Percentiles rank a stretch among this genome's conserved stretches.
Conservation (phyloP, 2,888 invertebrate species). For the Reticulitermes lucifugus region DNA sequence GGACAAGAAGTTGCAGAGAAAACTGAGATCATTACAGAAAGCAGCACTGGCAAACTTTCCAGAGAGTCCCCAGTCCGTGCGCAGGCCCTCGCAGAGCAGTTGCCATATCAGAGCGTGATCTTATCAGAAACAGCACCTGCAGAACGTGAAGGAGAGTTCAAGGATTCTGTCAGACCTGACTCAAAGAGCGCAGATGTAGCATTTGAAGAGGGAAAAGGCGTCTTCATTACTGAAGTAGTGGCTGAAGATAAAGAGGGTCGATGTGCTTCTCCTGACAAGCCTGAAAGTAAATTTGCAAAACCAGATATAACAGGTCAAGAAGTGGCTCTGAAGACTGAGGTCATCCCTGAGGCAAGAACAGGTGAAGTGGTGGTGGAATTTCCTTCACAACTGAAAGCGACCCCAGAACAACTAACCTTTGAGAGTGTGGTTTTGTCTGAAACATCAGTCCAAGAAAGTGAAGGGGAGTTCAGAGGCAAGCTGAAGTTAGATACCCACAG, state of each 20-base stretch:
- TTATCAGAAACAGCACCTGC: slow-evolving; percentile 62
- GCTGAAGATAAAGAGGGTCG: slow-evolving; percentile 64
- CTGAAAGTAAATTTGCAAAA: slow-evolving; percentile 60
- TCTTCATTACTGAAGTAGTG: slow-evolving; percentile 65
- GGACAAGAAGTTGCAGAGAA: slow-evolving; percentile 68
- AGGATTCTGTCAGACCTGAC: slow-evolving; percentile 61
- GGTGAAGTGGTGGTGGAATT: slow-evolving; percentile 61
- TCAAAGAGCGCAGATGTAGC: slow-evolving; percentile 62
- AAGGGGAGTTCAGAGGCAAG: slow-evolving; percentile 60
- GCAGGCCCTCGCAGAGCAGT: slow-evolving; percentile 64
- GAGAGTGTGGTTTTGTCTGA: slow-evolving; percentile 70
- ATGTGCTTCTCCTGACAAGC: slow-evolving; percentile 59
- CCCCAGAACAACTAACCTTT: slow-evolving; percentile 63
- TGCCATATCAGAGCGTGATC: slow-evolving; percentile 68
- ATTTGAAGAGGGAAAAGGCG: slow-evolving; percentile 61
- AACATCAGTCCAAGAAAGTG: slow-evolving; percentile 60
- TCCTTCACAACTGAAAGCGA: slow-evolving; percentile 60
- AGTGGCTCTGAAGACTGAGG: slow-evolving; percentile 62
- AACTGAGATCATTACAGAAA: slow-evolving; percentile 65
- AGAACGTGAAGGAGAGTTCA: slow-evolving; percentile 63
- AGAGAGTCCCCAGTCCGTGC: slow-evolving; percentile 66
- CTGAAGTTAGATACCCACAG: slow-evolving; percentile 61
- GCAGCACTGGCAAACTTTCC: slow-evolving; percentile 61
- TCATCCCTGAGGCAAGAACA: slow-evolving; percentile 59
- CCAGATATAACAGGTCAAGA: slow-evolving; percentile 64